Evolutionary conservation across 2,888 invertebrate species (phyloP).

Genomic region (Andrena trimmerana): DNA sequence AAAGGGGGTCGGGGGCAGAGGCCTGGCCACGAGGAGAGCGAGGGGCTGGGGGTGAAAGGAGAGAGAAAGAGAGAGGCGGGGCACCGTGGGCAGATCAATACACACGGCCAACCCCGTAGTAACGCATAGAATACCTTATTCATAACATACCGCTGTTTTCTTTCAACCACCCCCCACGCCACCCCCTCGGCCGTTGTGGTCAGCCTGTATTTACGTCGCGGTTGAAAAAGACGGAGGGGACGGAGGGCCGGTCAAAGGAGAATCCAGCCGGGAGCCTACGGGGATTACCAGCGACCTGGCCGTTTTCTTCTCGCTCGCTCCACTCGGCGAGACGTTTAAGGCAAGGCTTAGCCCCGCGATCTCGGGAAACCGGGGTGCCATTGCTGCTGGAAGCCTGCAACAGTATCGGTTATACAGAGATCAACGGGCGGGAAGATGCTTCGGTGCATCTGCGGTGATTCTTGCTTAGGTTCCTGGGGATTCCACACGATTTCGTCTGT

Average conservation of each 20-base stretch:
- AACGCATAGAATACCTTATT: conserved; percentile 81
- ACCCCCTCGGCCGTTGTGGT: conserved; percentile 17
- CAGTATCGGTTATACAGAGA: not conserved
- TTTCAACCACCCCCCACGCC: conserved; percentile 29
- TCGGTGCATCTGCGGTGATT: not conserved
- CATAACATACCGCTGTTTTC: conserved; percentile 70
- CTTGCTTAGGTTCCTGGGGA: too few species aligned
- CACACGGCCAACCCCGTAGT: conserved; percentile 77
- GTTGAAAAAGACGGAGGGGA: conserved; percentile 40
- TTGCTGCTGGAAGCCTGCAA: not conserved
- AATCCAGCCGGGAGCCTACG: conserved; percentile 14
- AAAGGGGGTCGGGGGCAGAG: not conserved
- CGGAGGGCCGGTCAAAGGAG: conserved; percentile 32
- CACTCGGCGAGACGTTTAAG: conserved; percentile 12
- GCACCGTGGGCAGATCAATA: conserved; percentile 80
- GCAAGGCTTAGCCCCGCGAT: not conserved
- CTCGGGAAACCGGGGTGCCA: not conserved
- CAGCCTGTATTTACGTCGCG: conserved; percentile 58
- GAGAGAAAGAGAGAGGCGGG: conserved; percentile 70
- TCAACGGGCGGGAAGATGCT: not conserved
- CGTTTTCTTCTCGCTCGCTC: not conserved
- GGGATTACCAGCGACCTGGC: conserved; percentile 15
- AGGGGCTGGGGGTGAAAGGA: conserved; percentile 3
- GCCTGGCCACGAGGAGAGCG: not conserved
- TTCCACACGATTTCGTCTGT: too few species aligned